Percentiles rank a stretch among this genome's conserved stretches.
Evolutionary conservation across 1,140 invertebrate species (phyloP).

Genomic region (Neuroterus valhalla): DNA sequence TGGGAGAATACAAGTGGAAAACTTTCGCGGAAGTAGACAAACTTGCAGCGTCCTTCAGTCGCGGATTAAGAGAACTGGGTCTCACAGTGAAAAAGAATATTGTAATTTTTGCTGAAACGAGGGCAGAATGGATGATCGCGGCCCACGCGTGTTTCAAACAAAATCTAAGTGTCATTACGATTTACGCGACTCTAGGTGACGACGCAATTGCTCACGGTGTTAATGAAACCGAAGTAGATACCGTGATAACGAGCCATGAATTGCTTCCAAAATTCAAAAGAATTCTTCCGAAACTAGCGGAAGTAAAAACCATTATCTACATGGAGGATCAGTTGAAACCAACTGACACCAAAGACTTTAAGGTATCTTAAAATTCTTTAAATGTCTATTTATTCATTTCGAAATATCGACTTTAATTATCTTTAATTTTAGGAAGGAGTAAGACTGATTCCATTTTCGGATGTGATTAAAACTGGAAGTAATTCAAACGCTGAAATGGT

Average conservation of each 20-base stretch:
- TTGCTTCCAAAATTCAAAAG: conserved; percentile 92
- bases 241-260: conserved; percentile 92
- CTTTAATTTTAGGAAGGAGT: conserved; percentile 59
- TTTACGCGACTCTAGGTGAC: conserved; percentile 97
- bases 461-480: conserved; percentile 59
- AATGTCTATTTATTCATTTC: neutral
- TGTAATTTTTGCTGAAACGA: conserved; percentile 97
- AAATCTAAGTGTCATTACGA: conserved; percentile 91
- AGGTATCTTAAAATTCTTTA: conserved; percentile 66
- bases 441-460: conserved; percentile 57
- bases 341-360: conserved; percentile 81
- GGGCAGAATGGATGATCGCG: conserved; percentile 97
- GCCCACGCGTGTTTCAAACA: conserved; percentile 95
- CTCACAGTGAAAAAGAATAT: conserved; percentile 83
- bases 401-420: conserved; percentile 3
- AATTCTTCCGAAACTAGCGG: conserved; percentile 81
- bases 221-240: conserved; percentile 95
- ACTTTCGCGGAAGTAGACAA: conserved; percentile 87
- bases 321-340: conserved; percentile 90
- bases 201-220: conserved; percentile 97
- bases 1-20: conserved; percentile 96
- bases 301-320: conserved; percentile 87
- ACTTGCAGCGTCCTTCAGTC: conserved; percentile 85
- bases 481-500: conserved; percentile 66
- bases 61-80: conserved; percentile 83